phyloP scores from a whole-genome alignment of 2,113 vertebrate species.

The Etheostoma spectabile region DNA sequence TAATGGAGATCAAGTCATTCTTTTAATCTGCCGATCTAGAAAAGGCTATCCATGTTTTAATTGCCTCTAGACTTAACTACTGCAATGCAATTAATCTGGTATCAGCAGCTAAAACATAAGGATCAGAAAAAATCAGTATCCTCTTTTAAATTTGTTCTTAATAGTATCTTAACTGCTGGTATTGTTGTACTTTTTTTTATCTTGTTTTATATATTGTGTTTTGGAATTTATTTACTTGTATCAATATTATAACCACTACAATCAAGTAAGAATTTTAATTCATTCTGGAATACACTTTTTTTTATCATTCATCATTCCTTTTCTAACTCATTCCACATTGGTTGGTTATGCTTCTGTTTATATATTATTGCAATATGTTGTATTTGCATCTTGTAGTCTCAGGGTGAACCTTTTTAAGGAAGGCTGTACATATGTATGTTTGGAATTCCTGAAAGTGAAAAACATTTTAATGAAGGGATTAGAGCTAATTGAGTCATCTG shows the following conservation, averaged over 20 bases:
- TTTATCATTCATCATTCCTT: neutral
- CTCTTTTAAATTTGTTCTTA: neutral
- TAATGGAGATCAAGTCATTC: neutral
- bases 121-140: neutral
- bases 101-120: neutral
- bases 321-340: neutral
- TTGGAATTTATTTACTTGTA: neutral
- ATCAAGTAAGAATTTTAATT: neutral
- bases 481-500: constrained; percentile 51
- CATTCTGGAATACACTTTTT: neutral
- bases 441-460: constrained; percentile 39
- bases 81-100: neutral
- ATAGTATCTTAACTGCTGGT: neutral
- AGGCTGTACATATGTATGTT: constrained; percentile 7
- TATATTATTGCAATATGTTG: neutral
- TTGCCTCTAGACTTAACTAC: neutral
- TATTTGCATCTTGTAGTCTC: neutral
- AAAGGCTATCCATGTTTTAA: neutral
- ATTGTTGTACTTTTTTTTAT: neutral
- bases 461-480: constrained; percentile 30
- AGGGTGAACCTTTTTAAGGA: neutral
- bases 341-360: neutral
- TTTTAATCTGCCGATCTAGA: constrained; percentile 1
- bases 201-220: neutral
- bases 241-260: neutral